Base-by-base conservation (phyloP, 2,113 vertebrate genomes). In the Crotophaga sulcirostris region DNA sequence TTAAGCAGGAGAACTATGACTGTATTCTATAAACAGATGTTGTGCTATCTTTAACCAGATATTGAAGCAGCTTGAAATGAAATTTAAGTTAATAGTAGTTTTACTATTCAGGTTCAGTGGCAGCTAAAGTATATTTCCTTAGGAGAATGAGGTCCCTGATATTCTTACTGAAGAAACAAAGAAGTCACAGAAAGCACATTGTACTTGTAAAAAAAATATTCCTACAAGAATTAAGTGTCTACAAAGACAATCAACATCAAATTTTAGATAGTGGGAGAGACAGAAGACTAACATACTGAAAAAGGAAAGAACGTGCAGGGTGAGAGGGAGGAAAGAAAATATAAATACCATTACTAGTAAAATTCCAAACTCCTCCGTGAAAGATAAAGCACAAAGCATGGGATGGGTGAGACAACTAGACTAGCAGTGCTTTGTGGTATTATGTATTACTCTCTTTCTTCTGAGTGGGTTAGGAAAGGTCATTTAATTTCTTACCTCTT, bases 401-500 rank as follows among this genome's bases (percentile, higher is more conserved):
- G 26, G 15, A 64, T 49, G 17, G 24, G 24, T 74, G 45, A 87
- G 10, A 21, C 44, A 83, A 33, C 14, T 40, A 73, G 16, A 66
- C 26, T 24, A 42, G 42, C 20, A 82, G 3, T 56, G 7, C n/a
- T 28, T 76, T 3, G 3, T 63, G 28, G 40, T 62, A 44, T 56
- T 89, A 74, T 28, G 24, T 8, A 76, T 44, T 18, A 42, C 4
- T 33, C 31, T 83, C 49, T 72, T 20, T 94, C 24, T 85, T 80
- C 29, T 78, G 47, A 73, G 38, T 7, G 25, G 9, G 19, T 64
- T 91, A 54, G 26, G 36, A 84, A 81, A 55, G 17, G 36, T 80
- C 7, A 40, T 84, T 74, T 90, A 10, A 74, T 87, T 94, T 90
- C 62, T 95, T 79, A 79, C 10, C 17, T 60, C 31, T 76, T 67